These are phyloP conservation scores for Acarapis woodi DNA, from an alignment of 1,140 invertebrate genomes.

Conservation along the genomic window DNA sequence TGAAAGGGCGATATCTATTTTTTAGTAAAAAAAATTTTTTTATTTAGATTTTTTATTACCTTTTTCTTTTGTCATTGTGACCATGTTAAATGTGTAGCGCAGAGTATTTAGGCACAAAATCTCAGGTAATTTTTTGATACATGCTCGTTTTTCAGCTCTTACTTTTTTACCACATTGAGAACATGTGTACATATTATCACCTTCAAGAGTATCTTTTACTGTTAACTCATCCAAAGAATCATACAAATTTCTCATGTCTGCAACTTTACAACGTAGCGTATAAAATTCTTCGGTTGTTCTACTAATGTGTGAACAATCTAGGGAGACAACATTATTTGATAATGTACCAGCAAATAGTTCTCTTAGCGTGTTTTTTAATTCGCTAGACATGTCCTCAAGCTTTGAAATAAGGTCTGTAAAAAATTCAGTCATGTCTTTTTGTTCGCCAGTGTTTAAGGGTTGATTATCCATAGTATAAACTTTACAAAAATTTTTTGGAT, in stretches of 20 bases:
- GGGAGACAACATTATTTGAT: constrained; percentile 74
- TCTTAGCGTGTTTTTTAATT: constrained; percentile 64
- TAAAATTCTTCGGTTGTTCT: constrained; percentile 82
- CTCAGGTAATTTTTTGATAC: constrained; percentile 69
- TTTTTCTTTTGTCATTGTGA: constrained; percentile 90
- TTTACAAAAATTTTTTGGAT: constrained; percentile 75
- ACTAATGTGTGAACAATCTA: constrained; percentile 77
- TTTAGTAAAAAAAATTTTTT: too few species aligned
- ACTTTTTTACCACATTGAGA: constrained; percentile 81
- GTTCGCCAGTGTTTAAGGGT: constrained; percentile 75
- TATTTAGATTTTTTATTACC: too few species aligned
- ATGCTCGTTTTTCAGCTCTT: constrained; percentile 68
- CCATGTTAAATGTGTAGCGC: constrained; percentile 93
- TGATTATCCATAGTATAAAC: constrained; percentile 91
- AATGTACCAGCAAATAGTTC: constrained; percentile 66
- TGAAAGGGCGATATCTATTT: too few species aligned
- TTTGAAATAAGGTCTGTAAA: constrained; percentile 87
- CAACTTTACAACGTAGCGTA: constrained; percentile 74
- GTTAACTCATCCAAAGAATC: constrained; percentile 82
- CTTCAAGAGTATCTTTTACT: constrained; percentile 78
- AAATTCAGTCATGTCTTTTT: constrained; percentile 94
- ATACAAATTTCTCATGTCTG: constrained; percentile 79
- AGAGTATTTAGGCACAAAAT: constrained; percentile 89
- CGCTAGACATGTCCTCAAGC: constrained; percentile 74
- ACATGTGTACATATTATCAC: constrained; percentile 91